phyloP scores from a whole-genome alignment of 2,113 vertebrate genomes.

The Ammodytes marinus region DNA sequence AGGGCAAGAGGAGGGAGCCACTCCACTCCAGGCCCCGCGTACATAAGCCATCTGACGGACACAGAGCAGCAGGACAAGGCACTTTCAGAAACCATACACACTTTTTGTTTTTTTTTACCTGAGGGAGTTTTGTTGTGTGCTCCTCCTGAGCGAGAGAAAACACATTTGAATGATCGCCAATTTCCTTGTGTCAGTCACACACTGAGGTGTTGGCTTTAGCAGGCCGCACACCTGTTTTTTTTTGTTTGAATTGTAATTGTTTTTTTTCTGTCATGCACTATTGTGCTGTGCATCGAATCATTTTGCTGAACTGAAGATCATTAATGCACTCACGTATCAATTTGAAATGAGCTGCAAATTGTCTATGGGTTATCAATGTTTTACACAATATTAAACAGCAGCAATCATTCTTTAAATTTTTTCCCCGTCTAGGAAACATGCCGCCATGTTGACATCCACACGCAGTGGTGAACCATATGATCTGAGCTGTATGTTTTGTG shows the following conservation, averaged over 20 bases:
- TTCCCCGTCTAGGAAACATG: neutral
- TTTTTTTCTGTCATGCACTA: constrained; percentile 8
- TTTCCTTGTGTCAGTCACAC: constrained; percentile 1
- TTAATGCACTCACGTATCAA: neutral
- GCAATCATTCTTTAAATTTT: neutral
- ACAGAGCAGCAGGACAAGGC: neutral
- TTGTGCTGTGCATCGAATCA: neutral
- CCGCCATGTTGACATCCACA: neutral
- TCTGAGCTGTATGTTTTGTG: constrained; percentile 4
- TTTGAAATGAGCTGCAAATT: constrained; percentile 25
- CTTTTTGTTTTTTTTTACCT: neutral
- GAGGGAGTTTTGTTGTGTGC: neutral
- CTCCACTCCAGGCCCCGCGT: constrained; percentile 62
- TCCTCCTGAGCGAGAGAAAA: neutral
- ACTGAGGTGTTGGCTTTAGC: constrained; percentile 28
- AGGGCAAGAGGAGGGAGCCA: constrained; percentile 56
- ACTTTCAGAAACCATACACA: neutral
- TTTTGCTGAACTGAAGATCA: constrained; percentile 13
- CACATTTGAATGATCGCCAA: constrained; percentile 26
- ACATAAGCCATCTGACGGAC: constrained; percentile 74
- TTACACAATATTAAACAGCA: neutral
- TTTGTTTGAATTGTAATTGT: neutral
- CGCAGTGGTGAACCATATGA: neutral
- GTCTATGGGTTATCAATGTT: neutral
- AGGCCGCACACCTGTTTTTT: constrained; percentile 12